phyloP scores from a whole-genome alignment of 2,888 invertebrate genomes.

The Melipona bicolor region DNA sequence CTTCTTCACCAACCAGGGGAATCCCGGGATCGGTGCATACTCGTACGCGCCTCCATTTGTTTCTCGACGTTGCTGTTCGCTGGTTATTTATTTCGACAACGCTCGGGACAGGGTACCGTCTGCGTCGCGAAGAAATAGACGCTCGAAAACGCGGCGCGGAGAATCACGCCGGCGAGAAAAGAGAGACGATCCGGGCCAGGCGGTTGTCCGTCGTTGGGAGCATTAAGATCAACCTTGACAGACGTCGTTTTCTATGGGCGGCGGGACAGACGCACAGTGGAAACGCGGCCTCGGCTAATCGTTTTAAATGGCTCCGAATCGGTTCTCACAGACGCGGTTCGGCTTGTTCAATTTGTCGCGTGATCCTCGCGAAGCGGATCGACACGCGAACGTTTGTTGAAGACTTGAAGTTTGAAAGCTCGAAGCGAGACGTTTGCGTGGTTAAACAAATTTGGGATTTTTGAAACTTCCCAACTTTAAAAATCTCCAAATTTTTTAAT shows the following conservation, averaged over 20 bases:
- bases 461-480: background rate
- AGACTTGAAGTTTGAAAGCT: background rate
- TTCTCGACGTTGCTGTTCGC: slow-evolving; percentile 31
- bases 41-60: slow-evolving; percentile 54
- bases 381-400: background rate
- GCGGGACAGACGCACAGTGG: slow-evolving; percentile 1
- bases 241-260: slow-evolving; percentile 8
- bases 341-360: slow-evolving; percentile 5
- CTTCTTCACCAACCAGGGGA: slow-evolving; percentile 47
- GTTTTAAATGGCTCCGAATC: slow-evolving; percentile 43
- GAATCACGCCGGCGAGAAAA: background rate
- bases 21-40: slow-evolving; percentile 49
- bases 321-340: slow-evolving; percentile 13
- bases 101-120: background rate
- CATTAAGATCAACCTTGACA: slow-evolving; percentile 50
- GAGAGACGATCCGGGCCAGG: background rate
- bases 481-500: background rate
- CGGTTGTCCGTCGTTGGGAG: slow-evolving; percentile 6
- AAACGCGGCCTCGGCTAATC: slow-evolving; percentile 42
- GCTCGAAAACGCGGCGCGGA: background rate
- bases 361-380: background rate
- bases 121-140: slow-evolving; percentile 16
- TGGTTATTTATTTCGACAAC: slow-evolving; percentile 55
- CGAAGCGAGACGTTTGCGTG: background rate
- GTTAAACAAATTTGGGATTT: background rate